Percentiles rank a stretch among this genome's conserved stretches.
Conservation (phyloP, 2,113 vertebrate species). For the Carollia perspicillata region DNA sequence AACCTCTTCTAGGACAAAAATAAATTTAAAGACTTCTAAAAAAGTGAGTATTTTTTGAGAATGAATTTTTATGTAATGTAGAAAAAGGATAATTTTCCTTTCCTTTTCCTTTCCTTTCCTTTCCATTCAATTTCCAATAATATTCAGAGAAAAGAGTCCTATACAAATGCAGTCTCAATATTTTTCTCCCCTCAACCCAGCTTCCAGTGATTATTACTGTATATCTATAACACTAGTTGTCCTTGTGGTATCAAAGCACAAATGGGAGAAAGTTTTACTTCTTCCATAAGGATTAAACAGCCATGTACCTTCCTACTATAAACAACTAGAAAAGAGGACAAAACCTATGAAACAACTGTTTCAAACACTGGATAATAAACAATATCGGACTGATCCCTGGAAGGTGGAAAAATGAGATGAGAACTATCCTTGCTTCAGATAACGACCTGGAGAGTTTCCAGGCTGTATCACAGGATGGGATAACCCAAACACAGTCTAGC, state of each 20-base stretch:
- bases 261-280: background rate
- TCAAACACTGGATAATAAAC: background rate
- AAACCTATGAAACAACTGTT: background rate
- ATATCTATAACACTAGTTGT: background rate
- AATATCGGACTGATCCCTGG: background rate
- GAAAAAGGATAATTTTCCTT: background rate
- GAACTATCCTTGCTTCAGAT: background rate
- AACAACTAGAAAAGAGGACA: background rate
- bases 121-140: slow-evolving; percentile 16
- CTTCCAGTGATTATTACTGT: background rate
- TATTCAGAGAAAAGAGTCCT: background rate
- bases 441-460: background rate
- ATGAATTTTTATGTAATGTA: background rate
- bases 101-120: no score
- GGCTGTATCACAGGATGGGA: background rate
- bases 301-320: background rate
- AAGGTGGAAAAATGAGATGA: background rate
- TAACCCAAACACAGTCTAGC: background rate
- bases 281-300: background rate
- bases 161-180: background rate
- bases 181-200: background rate
- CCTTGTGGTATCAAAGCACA: background rate
- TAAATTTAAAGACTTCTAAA: background rate
- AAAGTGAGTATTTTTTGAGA: background rate
- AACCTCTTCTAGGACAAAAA: slow-evolving; percentile 1